Evolutionary conservation across 2,888 invertebrate species (phyloP).

Genomic region (Gryllus longicercus): DNA sequence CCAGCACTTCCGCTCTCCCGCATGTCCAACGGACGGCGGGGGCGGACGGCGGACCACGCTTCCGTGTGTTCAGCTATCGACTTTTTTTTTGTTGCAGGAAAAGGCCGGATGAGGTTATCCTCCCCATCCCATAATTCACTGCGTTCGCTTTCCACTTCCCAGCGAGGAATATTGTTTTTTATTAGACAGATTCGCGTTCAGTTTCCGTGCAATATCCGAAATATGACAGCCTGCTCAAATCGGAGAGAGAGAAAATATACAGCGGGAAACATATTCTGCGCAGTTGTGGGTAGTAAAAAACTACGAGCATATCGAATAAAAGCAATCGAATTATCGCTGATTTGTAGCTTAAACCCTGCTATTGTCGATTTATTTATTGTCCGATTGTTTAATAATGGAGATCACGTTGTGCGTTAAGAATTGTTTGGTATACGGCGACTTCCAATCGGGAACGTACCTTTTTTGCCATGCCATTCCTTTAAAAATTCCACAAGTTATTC

Average conservation of each 20-base stretch:
- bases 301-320: background rate
- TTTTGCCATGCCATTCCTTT: too few relatives aligned
- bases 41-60: background rate
- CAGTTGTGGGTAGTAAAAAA: background rate
- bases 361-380: too few relatives aligned
- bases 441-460: too few relatives aligned
- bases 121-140: slow-evolving; percentile 8
- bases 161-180: slow-evolving; percentile 9
- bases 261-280: background rate
- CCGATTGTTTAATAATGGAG: too few relatives aligned
- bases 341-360: background rate
- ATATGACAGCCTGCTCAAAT: slow-evolving; percentile 8
- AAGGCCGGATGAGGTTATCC: slow-evolving; percentile 1
- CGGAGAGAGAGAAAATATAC: background rate
- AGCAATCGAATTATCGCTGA: slow-evolving; percentile 5
- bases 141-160: slow-evolving; percentile 17
- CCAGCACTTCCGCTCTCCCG: background rate
- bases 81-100: background rate
- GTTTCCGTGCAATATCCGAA: slow-evolving; percentile 8
- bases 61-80: background rate
- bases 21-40: background rate
- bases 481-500: too few relatives aligned
- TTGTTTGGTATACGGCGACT: too few relatives aligned
- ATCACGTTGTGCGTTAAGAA: too few relatives aligned
- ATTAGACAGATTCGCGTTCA: slow-evolving; percentile 1